A percentile compares a stretch with the other conserved stretches of the same genome.
Evolutionary conservation across 2,888 invertebrate genomes (phyloP).

Genomic region (Copidosoma aretas): DNA sequence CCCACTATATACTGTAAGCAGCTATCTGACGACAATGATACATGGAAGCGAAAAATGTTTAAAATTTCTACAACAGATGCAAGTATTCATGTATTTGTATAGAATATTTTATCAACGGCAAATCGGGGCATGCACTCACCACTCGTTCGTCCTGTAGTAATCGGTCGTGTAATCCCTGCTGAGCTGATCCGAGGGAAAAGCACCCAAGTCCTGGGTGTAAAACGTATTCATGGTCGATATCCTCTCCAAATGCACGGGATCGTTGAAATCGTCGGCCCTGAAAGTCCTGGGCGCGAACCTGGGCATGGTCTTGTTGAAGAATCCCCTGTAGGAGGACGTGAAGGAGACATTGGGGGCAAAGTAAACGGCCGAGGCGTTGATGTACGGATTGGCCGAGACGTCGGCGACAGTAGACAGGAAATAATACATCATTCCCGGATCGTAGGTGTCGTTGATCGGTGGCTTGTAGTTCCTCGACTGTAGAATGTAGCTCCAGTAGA

Average conservation of each 20-base stretch:
- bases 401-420: slow-evolving; percentile 94
- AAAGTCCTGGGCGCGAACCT: slow-evolving; percentile 93
- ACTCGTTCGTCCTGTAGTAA: slow-evolving; percentile 90
- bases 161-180: slow-evolving; percentile 90
- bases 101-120: no score
- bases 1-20: background rate
- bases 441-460: slow-evolving; percentile 89
- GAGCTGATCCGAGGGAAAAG: slow-evolving; percentile 78
- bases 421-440: slow-evolving; percentile 98
- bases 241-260: slow-evolving; percentile 92
- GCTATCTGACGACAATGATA: no score
- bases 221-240: slow-evolving; percentile 96
- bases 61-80: background rate
- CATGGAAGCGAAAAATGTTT: no score
- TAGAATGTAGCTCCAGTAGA: slow-evolving; percentile 93
- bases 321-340: slow-evolving; percentile 91
- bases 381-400: slow-evolving; percentile 88
- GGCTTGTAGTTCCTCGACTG: slow-evolving; percentile 90
- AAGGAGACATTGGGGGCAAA: slow-evolving; percentile 94
- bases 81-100: no score
- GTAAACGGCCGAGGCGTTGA: slow-evolving; percentile 92
- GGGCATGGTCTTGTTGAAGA: slow-evolving; percentile 95
- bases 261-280: slow-evolving; percentile 91
- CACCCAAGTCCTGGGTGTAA: slow-evolving; percentile 83
- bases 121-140: slow-evolving; percentile 63